These are phyloP conservation scores for Acanthaster planci DNA, from an alignment of 35 echinoderm and acorn worm species.

Conservation along the genomic window DNA sequence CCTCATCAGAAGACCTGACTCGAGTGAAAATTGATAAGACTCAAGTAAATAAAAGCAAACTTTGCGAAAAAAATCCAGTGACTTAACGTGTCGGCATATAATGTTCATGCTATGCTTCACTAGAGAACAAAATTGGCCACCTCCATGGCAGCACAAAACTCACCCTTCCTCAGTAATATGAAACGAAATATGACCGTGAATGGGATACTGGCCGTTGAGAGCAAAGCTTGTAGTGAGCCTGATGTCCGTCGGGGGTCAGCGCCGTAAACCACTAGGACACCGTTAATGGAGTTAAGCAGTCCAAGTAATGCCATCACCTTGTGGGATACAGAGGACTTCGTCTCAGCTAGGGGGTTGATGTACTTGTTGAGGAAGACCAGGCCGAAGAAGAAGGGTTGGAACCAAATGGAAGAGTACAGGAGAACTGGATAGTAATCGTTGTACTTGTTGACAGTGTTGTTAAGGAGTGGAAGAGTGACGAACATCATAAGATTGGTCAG, in stretches of 20 bases:
- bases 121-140: too few relatives aligned
- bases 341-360: constrained; percentile 38
- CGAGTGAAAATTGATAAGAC: too few relatives aligned
- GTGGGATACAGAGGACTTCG: constrained; percentile 31
- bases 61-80: too few relatives aligned
- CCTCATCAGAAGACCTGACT: too few relatives aligned
- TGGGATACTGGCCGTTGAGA: constrained; percentile 80
- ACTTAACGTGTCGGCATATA: too few relatives aligned
- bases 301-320: constrained; percentile 54
- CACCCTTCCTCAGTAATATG: constrained; percentile 86
- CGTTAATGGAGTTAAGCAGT: constrained; percentile 69
- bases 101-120: too few relatives aligned
- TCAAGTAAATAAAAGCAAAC: too few relatives aligned
- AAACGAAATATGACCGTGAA: constrained; percentile 86
- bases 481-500: constrained; percentile 64
- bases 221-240: constrained; percentile 73
- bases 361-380: constrained; percentile 66
- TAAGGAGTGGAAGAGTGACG: constrained; percentile 70
- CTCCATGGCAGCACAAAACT: neutral
- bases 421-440: constrained; percentile 79
- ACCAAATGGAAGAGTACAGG: constrained; percentile 68
- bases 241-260: constrained; percentile 69
- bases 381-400: constrained; percentile 71
- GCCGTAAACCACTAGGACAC: constrained; percentile 88
- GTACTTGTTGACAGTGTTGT: constrained; percentile 22